Evolutionary conservation across 2,113 vertebrate genomes (phyloP), one percentile per base, ranked within the genome.

Genomic region (Gavia stellata): DNA sequence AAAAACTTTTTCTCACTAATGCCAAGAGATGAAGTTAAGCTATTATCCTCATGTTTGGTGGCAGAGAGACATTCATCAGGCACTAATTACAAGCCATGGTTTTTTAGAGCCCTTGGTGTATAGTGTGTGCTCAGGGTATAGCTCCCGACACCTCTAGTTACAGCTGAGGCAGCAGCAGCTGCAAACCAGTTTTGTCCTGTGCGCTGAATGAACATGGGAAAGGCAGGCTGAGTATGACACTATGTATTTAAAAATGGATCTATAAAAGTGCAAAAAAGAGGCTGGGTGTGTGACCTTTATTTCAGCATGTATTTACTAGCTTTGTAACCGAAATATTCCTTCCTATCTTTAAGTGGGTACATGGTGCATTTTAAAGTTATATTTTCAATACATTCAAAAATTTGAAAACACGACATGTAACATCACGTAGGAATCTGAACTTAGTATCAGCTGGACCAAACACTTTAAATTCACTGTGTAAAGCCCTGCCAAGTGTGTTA

Each of bases 331-430:
- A 67, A 91, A 58, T 86, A 62, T 53, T 40, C 15, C 18, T 70
- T 81, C 31, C 17, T 68, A 6, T 21, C 28, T 84, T 44, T n/a
- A 67, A 53, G 20, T 21, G 24, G 20, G 20, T 61, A 49, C 18
- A 44, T 0, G 13, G 14, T 66, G 12, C 5, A 47, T 78, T 89
- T 73, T 91, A 28, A 83, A 14, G 6, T 56, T 62, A 11, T 20
- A 20, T 79, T 70, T 92, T 73, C 24, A 73, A 21, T 12, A 26
- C 5, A 40, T 44, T 28, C 1, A 59, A 55, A 87, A 78, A 62
- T 38, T 70, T 0, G 3, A 67, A 81, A 81, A 47, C 7, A 20
- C 0, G 2, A 7, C 8, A 21, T 11, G 4, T 38, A 75, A 50
- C 29, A 72, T 56, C 33, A 74, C 0, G 0, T 62, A 38, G 16